Evolutionary conservation across 2,888 invertebrate genomes (phyloP).

Genomic region (Cylindroiulus punctatus): DNA sequence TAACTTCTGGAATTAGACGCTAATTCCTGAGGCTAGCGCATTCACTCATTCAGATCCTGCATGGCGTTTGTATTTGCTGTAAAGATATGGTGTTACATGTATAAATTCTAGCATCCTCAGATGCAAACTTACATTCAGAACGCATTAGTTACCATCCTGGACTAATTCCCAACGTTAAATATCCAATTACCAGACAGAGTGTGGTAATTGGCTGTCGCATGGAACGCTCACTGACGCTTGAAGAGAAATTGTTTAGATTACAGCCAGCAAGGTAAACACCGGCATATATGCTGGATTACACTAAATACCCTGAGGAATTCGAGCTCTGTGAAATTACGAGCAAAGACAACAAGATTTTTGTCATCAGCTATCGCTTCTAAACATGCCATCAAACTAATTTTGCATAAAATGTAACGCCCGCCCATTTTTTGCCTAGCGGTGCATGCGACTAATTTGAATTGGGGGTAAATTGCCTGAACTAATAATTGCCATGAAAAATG

Average conservation of each 20-base stretch:
- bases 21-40: background rate
- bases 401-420: background rate
- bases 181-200: slow-evolving; percentile 52
- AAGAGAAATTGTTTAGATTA: slow-evolving; percentile 54
- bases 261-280: slow-evolving; percentile 49
- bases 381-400: background rate
- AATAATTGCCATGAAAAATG: background rate
- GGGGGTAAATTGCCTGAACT: slow-evolving; percentile 9
- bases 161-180: slow-evolving; percentile 53
- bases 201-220: slow-evolving; percentile 50
- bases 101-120: background rate
- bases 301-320: slow-evolving; percentile 49
- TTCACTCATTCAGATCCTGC: background rate
- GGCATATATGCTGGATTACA: slow-evolving; percentile 51
- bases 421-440: background rate
- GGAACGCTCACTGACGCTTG: slow-evolving; percentile 50
- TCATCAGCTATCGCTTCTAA: background rate
- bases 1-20: too few species aligned
- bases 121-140: background rate
- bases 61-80: background rate
- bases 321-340: background rate
- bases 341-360: background rate
- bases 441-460: background rate
- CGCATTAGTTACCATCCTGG: slow-evolving; percentile 30
- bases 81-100: background rate